A percentile compares a stretch with the other conserved stretches of the same genome.
Evolutionary conservation across 2,888 invertebrate genomes (phyloP).

Genomic region (Coremacera marginata): DNA sequence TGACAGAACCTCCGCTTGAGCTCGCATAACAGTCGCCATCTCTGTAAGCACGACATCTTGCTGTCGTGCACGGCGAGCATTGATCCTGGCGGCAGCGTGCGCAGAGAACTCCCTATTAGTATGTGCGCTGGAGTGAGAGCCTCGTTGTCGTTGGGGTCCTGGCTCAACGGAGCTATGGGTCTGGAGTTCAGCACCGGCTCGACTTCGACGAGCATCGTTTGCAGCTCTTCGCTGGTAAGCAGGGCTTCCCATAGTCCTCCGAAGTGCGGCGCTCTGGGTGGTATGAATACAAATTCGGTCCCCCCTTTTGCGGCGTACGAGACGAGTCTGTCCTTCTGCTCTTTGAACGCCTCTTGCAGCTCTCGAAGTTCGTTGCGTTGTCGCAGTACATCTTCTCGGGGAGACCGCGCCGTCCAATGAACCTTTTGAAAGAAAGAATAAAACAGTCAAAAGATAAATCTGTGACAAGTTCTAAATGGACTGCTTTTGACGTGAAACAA

Average conservation of each 20-base stretch:
- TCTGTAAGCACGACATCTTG: neutral
- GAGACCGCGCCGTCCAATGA: slow-evolving; percentile 15
- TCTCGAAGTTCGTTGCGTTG: slow-evolving; percentile 31
- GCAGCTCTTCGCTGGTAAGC: slow-evolving; percentile 41
- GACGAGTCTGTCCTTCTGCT: neutral
- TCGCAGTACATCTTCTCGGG: slow-evolving; percentile 19
- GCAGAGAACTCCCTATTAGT: too few species aligned
- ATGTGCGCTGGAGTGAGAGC: slow-evolving; percentile 38
- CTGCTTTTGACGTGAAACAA: slow-evolving; percentile 21
- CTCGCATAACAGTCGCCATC: slow-evolving; percentile 24
- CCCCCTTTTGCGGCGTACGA: neutral
- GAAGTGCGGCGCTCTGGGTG: slow-evolving; percentile 33
- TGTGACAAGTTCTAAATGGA: neutral
- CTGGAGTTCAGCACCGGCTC: slow-evolving; percentile 49
- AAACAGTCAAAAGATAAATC: slow-evolving; percentile 5
- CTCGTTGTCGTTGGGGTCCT: slow-evolving; percentile 43
- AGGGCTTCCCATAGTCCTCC: slow-evolving; percentile 34
- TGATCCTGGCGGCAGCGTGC: too few species aligned
- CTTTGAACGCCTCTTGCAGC: neutral
- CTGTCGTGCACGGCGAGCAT: neutral
- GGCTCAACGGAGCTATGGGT: slow-evolving; percentile 43
- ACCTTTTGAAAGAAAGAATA: neutral
- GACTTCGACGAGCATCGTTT: slow-evolving; percentile 42
- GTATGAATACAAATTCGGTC: slow-evolving; percentile 19
- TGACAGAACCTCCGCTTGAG: slow-evolving; percentile 39